phyloP scores from a whole-genome alignment of 92 coral and sea anemone species.

The Micromussa lordhowensis region DNA sequence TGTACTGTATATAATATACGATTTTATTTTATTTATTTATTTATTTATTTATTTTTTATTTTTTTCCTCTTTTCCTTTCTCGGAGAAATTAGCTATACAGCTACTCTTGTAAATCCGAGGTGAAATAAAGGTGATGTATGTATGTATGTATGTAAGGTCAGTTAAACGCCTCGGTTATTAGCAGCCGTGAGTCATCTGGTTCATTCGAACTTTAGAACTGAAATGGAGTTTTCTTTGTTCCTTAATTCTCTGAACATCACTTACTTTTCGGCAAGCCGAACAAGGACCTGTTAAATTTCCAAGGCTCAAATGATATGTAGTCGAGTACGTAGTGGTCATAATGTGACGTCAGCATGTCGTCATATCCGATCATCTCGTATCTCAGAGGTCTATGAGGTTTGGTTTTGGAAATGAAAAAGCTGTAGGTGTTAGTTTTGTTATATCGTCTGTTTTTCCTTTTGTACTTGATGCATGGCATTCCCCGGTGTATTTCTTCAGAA shows the following conservation, averaged over 20 bases:
- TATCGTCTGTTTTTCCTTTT: conserved; percentile 70
- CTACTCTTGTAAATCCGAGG: too few relatives aligned
- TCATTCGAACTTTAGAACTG: too few relatives aligned
- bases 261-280: conserved; percentile 87
- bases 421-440: conserved; percentile 88
- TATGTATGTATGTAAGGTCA: too few relatives aligned
- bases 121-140: too few relatives aligned
- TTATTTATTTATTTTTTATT: too few relatives aligned
- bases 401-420: conserved; percentile 71
- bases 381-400: conserved; percentile 91
- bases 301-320: conserved; percentile 86
- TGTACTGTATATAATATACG: too few relatives aligned
- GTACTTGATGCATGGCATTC: conserved; percentile 80
- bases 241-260: conserved; percentile 2
- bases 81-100: too few relatives aligned
- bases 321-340: conserved; percentile 95
- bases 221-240: too few relatives aligned
- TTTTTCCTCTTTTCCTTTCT: too few relatives aligned
- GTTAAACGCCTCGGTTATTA: too few relatives aligned
- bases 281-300: conserved; percentile 83
- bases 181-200: too few relatives aligned
- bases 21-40: too few relatives aligned
- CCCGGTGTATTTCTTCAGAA: conserved; percentile 83
- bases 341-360: conserved; percentile 96
- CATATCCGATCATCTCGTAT: conserved; percentile 95